Conservation (phyloP, 2,113 vertebrate species). For the Dascyllus trimaculatus region DNA sequence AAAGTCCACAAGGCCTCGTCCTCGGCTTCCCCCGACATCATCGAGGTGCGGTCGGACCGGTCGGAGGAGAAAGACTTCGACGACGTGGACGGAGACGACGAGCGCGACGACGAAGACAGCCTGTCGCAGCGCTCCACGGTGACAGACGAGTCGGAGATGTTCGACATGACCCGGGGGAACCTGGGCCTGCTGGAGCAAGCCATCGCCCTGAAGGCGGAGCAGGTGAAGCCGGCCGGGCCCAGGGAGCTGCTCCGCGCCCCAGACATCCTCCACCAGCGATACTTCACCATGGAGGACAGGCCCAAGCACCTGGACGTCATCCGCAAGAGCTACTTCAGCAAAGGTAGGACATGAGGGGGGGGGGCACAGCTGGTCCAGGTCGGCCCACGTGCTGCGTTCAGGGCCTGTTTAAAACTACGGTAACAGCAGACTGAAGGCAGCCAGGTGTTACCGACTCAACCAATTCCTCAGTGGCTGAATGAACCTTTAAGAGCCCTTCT, state of each 20-base stretch:
- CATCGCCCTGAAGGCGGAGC: slow-evolving; percentile 96
- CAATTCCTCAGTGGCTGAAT: too few relatives aligned
- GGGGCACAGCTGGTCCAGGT: too few relatives aligned
- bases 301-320: slow-evolving; percentile 90
- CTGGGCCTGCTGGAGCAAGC: slow-evolving; percentile 97
- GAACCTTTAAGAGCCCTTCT: too few relatives aligned
- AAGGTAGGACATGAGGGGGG: slow-evolving; percentile 82
- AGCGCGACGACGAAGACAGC: slow-evolving; percentile 89
- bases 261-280: slow-evolving; percentile 87
- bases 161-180: slow-evolving; percentile 95
- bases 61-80: slow-evolving; percentile 89
- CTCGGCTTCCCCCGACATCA: slow-evolving; percentile 84
- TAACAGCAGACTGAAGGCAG: too few relatives aligned
- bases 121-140: slow-evolving; percentile 89
- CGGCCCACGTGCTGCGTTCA: too few relatives aligned
- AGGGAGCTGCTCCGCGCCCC: slow-evolving; percentile 86
- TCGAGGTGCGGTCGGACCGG: slow-evolving; percentile 90
- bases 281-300: slow-evolving; percentile 89
- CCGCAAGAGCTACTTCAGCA: slow-evolving; percentile 93
- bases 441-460: too few relatives aligned
- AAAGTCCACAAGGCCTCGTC: slow-evolving; percentile 73
- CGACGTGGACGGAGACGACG: slow-evolving; percentile 84
- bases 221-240: slow-evolving; percentile 87
- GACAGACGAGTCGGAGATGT: slow-evolving; percentile 95
- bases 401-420: too few relatives aligned